These are phyloP conservation scores for Plectrocnemia conspersa DNA, from an alignment of 1,140 invertebrate species.

Conservation along the genomic window DNA sequence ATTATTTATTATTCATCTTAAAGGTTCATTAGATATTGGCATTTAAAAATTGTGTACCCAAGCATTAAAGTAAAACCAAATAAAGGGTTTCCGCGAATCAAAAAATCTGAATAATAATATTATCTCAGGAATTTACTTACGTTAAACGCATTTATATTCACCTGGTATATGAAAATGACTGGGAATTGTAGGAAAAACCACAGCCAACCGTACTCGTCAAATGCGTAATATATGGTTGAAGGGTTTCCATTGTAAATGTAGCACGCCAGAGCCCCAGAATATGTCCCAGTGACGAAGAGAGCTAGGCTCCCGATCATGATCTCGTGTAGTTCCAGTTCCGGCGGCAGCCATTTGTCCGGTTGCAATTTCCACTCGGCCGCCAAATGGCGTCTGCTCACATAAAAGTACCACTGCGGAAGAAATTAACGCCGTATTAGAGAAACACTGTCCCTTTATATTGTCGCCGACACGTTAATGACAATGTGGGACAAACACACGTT, in stretches of 20 bases:
- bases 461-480: background rate
- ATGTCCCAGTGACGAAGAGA: constrained; percentile 51
- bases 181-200: constrained; percentile 65
- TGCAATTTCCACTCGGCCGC: constrained; percentile 71
- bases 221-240: constrained; percentile 60
- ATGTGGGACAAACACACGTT: too few relatives aligned
- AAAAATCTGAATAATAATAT: too few relatives aligned
- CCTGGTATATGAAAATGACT: constrained; percentile 59
- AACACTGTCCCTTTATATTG: constrained; percentile 20
- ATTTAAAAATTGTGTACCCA: too few relatives aligned
- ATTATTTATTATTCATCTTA: too few relatives aligned
- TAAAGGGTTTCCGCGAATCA: too few relatives aligned
- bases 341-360: constrained; percentile 61
- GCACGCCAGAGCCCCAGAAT: constrained; percentile 58
- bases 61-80: too few relatives aligned
- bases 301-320: constrained; percentile 60
- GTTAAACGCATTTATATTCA: constrained; percentile 45
- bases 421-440: too few relatives aligned
- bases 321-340: constrained; percentile 63
- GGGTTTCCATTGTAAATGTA: constrained; percentile 65
- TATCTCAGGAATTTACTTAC: too few relatives aligned
- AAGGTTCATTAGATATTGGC: too few relatives aligned
- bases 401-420: constrained; percentile 63
- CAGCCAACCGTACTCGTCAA: constrained; percentile 58
- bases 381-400: constrained; percentile 54